phyloP scores from a whole-genome alignment of 2,888 invertebrate genomes.

The Lottia scabra region DNA sequence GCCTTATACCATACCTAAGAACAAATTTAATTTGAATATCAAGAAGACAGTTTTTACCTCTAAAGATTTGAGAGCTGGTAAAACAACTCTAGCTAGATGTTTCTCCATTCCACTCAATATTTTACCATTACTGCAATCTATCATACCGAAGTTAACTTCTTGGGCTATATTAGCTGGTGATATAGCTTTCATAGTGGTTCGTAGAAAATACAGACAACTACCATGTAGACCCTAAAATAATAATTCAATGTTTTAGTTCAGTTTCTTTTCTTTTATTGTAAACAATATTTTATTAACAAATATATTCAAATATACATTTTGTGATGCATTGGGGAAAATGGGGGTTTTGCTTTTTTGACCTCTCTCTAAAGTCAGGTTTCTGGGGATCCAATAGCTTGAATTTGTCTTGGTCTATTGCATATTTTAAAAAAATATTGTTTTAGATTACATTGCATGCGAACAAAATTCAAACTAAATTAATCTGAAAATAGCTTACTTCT shows the following conservation, averaged over 20 bases:
- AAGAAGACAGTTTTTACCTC: slow-evolving; percentile 51
- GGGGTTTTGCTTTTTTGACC: no score
- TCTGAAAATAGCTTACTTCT: slow-evolving; percentile 49
- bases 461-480: no score
- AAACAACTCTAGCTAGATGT: slow-evolving; percentile 88
- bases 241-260: no score
- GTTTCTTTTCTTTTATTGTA: no score
- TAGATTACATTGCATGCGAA: no score
- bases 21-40: background rate
- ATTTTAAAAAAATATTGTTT: no score
- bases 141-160: slow-evolving; percentile 66
- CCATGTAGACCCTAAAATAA: slow-evolving; percentile 64
- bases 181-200: slow-evolving; percentile 62
- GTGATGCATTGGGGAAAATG: no score
- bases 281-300: no score
- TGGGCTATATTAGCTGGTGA: slow-evolving; percentile 62
- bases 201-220: slow-evolving; percentile 65
- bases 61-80: slow-evolving; percentile 78
- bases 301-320: background rate
- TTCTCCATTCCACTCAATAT: slow-evolving; percentile 89
- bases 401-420: no score
- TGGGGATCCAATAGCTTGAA: no score
- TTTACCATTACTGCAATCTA: slow-evolving; percentile 74
- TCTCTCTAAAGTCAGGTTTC: no score
- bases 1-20: no score